Evolutionary conservation across 2,797 vertebrate genomes (phyloP).

Genomic region (Hemibagrus guttatus): DNA sequence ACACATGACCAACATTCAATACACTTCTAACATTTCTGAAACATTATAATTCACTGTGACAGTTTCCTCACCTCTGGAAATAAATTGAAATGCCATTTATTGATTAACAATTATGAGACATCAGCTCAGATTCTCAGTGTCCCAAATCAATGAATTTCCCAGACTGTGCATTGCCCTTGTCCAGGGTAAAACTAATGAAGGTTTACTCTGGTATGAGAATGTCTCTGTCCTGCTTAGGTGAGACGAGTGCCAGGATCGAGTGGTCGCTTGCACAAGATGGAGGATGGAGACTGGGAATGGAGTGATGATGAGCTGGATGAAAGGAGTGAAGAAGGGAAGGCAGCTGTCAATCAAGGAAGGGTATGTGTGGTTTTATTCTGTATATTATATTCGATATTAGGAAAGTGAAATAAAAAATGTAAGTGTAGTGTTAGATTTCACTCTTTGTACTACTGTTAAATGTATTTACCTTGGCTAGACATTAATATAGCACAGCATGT

Average conservation of each 20-base stretch:
- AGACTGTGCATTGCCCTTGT: neutral
- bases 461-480: neutral
- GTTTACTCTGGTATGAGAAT: neutral
- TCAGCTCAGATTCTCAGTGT: neutral
- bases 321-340: slow-evolving; percentile 90
- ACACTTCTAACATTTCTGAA: neutral
- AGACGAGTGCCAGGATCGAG: slow-evolving; percentile 95
- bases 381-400: neutral
- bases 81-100: neutral
- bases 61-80: neutral
- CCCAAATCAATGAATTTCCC: neutral
- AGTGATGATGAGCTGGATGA: slow-evolving; percentile 97
- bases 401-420: neutral
- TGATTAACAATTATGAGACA: neutral
- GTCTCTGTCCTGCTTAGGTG: slow-evolving; percentile 74
- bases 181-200: neutral
- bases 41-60: neutral
- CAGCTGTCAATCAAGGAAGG: slow-evolving; percentile 90
- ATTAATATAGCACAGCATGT: neutral
- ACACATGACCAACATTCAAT: neutral
- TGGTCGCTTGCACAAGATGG: slow-evolving; percentile 95
- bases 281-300: slow-evolving; percentile 99
- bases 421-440: neutral
- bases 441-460: neutral
- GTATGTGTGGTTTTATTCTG: slow-evolving; percentile 64